These are phyloP conservation scores for Xiphophorus maculatus DNA, from an alignment of 2,113 vertebrate genomes.

Conservation along the genomic window DNA sequence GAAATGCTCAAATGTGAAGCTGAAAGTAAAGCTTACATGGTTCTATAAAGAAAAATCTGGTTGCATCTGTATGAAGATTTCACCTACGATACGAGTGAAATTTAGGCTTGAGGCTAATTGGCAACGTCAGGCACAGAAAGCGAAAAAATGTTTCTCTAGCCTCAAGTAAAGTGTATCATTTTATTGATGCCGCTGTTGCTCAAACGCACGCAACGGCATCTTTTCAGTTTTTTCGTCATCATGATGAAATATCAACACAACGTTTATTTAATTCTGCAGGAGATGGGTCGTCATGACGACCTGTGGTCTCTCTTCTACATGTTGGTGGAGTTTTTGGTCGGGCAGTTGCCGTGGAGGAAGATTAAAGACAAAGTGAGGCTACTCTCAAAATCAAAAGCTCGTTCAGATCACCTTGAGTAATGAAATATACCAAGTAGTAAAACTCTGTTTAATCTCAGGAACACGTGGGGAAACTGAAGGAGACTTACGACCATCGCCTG, in stretches of 20 bases:
- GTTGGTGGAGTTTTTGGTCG: slow-evolving; percentile 97
- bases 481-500: slow-evolving; percentile 93
- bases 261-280: slow-evolving; percentile 77
- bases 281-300: slow-evolving; percentile 99
- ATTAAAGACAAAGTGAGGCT: slow-evolving; percentile 97
- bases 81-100: neutral
- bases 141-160: too few relatives aligned
- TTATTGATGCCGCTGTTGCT: too few relatives aligned
- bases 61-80: neutral
- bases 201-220: neutral
- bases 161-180: too few relatives aligned
- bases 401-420: neutral
- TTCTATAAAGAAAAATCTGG: too few relatives aligned
- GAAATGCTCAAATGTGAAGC: neutral
- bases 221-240: neutral
- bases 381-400: neutral
- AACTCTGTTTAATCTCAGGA: slow-evolving; percentile 79
- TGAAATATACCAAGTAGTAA: neutral
- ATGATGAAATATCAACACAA: neutral
- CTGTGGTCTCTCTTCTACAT: slow-evolving; percentile 99
- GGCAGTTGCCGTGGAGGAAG: slow-evolving; percentile 98
- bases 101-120: neutral
- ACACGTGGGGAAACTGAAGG: slow-evolving; percentile 97
- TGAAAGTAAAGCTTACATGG: too few relatives aligned
- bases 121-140: neutral